These are phyloP conservation scores for Eleutherodactylus coqui DNA, from an alignment of 2,797 vertebrate genomes.

Conservation along the genomic window DNA sequence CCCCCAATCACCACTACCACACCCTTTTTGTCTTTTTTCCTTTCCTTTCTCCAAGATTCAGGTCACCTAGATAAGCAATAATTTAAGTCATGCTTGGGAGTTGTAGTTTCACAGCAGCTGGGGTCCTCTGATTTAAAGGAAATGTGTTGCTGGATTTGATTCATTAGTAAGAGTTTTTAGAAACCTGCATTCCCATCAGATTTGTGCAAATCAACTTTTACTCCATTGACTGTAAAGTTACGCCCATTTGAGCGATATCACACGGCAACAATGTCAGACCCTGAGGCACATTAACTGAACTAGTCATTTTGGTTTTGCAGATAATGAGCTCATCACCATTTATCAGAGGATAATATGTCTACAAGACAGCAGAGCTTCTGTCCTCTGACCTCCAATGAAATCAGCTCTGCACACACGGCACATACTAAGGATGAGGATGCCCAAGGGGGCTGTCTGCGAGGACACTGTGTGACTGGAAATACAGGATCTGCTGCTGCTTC, in stretches of 20 bases:
- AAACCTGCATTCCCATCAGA: background rate
- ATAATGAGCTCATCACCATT: background rate
- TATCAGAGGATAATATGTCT: background rate
- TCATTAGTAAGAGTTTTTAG: too few species aligned
- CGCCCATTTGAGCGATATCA: background rate
- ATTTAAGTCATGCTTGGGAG: too few species aligned
- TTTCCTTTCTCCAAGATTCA: too few species aligned
- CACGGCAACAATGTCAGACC: background rate
- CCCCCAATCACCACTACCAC: too few species aligned
- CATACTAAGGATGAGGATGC: background rate
- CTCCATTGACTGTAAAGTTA: background rate
- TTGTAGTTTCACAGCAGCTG: too few species aligned
- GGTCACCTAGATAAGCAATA: too few species aligned
- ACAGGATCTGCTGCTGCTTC: background rate
- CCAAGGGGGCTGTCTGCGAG: background rate
- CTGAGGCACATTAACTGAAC: background rate
- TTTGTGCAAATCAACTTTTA: background rate
- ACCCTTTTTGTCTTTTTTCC: too few species aligned
- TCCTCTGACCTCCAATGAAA: background rate
- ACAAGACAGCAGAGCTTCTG: background rate
- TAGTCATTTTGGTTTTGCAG: background rate
- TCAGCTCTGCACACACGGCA: background rate
- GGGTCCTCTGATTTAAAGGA: too few species aligned
- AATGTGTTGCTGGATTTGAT: too few species aligned
- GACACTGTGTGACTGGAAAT: slow-evolving; percentile 7